A percentile compares a stretch with the other conserved stretches of the same genome.
These are phyloP conservation scores for Echinometra lucunter DNA, from an alignment of 53 echinoderm and acorn worm genomes.

Conservation along the genomic window DNA sequence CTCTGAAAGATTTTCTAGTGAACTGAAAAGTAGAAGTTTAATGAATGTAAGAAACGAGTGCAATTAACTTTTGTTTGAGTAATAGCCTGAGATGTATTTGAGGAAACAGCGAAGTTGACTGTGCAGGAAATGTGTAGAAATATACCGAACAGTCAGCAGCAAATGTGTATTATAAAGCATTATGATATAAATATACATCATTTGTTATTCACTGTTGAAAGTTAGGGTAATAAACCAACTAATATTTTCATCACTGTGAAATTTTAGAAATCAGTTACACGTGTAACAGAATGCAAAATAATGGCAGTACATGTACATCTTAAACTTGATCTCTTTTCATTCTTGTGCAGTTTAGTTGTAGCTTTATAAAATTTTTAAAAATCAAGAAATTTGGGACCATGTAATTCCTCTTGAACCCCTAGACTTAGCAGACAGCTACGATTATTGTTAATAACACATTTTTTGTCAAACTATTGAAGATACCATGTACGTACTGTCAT, in stretches of 20 bases:
- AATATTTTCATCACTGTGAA: not conserved
- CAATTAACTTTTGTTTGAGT: not conserved
- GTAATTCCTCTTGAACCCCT: too few relatives aligned
- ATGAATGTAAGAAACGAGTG: not conserved
- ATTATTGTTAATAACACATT: too few relatives aligned
- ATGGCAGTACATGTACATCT: too few relatives aligned
- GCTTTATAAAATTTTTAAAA: too few relatives aligned
- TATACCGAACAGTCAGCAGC: not conserved
- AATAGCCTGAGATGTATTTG: not conserved
- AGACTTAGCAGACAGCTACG: too few relatives aligned
- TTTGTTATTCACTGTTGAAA: too few relatives aligned
- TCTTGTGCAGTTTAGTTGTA: too few relatives aligned
- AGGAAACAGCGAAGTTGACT: not conserved
- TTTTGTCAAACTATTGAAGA: too few relatives aligned
- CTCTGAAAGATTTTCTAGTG: not conserved
- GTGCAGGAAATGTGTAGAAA: not conserved
- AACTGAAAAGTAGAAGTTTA: not conserved
- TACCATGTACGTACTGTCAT: not conserved
- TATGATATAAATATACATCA: too few relatives aligned
- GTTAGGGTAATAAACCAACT: too few relatives aligned
- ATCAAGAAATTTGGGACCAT: too few relatives aligned
- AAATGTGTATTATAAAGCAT: not conserved
- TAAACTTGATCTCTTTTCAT: too few relatives aligned
- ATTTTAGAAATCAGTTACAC: not conserved
- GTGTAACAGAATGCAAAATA: not conserved